Evolutionary conservation across 2,888 invertebrate genomes (phyloP), one percentile per base, ranked within the genome.

Genomic region (Tuta absoluta): DNA sequence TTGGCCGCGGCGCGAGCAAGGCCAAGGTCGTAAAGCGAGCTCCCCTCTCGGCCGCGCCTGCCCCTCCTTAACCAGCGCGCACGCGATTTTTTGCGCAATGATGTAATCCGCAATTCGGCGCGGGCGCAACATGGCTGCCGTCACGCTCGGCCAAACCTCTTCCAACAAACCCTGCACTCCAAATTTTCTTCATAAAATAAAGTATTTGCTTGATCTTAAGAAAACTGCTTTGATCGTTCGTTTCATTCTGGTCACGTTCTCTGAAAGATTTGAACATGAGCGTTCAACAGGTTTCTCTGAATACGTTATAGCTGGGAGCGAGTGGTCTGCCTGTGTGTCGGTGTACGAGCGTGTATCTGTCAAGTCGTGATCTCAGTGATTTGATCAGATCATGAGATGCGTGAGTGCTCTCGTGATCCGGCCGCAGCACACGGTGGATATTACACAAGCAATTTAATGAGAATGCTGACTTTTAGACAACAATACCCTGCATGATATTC

Each of bases 81-180:
- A 84, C 81, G 80, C 82, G 75, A 79, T 85, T 88, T 90, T 90
- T 90, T 89, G 87, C 85, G 80, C 82, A 82, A 82, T 91, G 91
- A 91, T 90, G 89, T 91, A 90, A 90, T 87, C 84, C 79, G 81
- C 85, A 86, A 85, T 89, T 90, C 85, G 87, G 88, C 87, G 86
- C 82, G 80, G 80, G 85, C 82, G 86, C 87, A 86, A 85, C 85
- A 85, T 87, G 86, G 87, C 88, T 75, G 81, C 78, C 77, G 58
- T 71, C 78, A 78, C 75, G 74, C 78, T 75, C 70, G 65, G 68
- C 67, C 71, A 68, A 72, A 71, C 73, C 69, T 60, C 65, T 63
- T 66, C 41, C 59, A 49, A 56, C 56, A 53, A 53, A 56, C 65
- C 62, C 51, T 61, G 62, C 11, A 58, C 17, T 58, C 2, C 45